Evolutionary conservation across 2,888 invertebrate species (phyloP), one percentile per base, ranked within the genome.

Genomic region (Choristoneura rosaceana): DNA sequence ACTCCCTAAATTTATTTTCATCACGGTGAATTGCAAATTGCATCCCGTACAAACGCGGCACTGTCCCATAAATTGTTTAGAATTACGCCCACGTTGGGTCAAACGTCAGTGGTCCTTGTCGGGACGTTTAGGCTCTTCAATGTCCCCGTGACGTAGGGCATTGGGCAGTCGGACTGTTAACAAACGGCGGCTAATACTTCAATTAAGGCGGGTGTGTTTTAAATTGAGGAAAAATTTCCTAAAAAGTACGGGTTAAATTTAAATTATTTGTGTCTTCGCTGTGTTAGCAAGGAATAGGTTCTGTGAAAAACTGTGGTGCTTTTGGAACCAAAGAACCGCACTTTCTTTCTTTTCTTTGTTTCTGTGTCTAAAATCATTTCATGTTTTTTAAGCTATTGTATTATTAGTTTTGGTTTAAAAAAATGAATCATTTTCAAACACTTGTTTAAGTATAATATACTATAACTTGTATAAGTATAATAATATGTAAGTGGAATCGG

Each of bases 51-150:
- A 62, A 62, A 45, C 45, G 8, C 43, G 61, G 2, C 43, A 45
- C 8, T 9, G 25, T 8, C 33, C 25, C 62, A 62, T 62, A 62
- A 62, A 62, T 62, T 62, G 62, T 25, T 33, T 25, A 45, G 33
- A 62, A 62, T 45, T 45, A 45, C 62, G 14, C 17, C 61, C 60
- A 60, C 38, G 38, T 60, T 41, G 38, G 41, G 52, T 8, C 52
- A 55, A 55, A 55, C 52, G 55, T 55, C 55, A 55, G 10, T 55
- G 17, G 4, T 15, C 15, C 17, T 9, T 4, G 15, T 38, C 50
- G 50, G 55, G 55, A 25, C 12, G 55, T 33, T 25, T 25, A 3
- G 14, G 25, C 55, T 25, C 55, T 52, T 52, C 47, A 15, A 52
- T 15, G 55, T 55, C 55, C 10, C 8, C 12, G 4, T 55, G 55